Base-by-base conservation (phyloP, 2,113 vertebrate genomes). In the Corythornis madagascariensis region DNA sequence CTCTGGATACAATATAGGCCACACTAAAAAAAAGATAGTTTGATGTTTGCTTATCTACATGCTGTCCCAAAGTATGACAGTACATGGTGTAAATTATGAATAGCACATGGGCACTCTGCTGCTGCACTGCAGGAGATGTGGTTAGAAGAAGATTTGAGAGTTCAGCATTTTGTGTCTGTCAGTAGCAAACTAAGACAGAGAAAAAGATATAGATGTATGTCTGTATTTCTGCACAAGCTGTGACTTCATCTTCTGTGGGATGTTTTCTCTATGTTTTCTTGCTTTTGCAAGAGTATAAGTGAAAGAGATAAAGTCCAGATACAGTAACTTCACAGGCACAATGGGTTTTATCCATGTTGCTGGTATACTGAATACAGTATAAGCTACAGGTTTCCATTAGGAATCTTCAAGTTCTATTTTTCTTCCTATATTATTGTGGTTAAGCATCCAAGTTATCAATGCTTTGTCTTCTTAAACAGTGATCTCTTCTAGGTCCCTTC, bases 81-180 rank as follows among this genome's bases (percentile, higher is more conserved):
- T 89, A 91, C 60, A 80, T 31, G 60, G 70, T 83, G 52, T 91
- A 89, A 96, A 94, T 94, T 82, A 89, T 93, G 91, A 93, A 92
- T 85, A 92, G 56, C 47, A 76, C 0, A 33, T 91, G 78, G 78
- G 71, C 0, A 13, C 71, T 91, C 48, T 61, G 67, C 84, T 71
- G 48, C 59, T 92, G 71, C 84, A 59, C 78, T 55, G 55, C 91
- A 89, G 84, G 74, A 95, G 78, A 65, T 59, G 57, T 0, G 1
- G 71, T 74, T 80, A 48, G 81, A 73, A 74, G 52, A 66, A 78
- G 71, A 87, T 92, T 89, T 55, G 4, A 33, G 78, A 83, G 56
- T 77, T 91, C 91, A 92, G 50, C 22, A 56, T 91, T 95, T 85
- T 80, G 38, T 85, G 78, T 33, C 67, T 92, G 40, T 89, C 75